A percentile compares a stretch with the other conserved stretches of the same genome.
Conservation (phyloP, 2,113 vertebrate genomes). For the Gallinago undulata region DNA sequence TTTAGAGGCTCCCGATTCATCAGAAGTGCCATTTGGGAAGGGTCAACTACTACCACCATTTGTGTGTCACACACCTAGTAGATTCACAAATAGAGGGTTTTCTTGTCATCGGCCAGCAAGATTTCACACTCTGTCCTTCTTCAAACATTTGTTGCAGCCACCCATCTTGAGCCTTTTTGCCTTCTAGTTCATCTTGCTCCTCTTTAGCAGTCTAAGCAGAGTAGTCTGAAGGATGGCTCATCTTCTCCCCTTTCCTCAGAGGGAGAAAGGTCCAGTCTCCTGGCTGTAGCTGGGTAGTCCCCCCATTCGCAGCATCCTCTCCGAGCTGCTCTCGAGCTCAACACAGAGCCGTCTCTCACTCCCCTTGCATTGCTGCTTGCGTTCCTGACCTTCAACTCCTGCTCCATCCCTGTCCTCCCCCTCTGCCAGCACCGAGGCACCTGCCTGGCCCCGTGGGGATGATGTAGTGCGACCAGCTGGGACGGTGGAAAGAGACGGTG, state of each 20-base stretch:
- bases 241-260: not conserved
- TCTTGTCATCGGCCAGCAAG: not conserved
- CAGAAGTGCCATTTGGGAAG: slow-evolving; percentile 11
- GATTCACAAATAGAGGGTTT: not conserved
- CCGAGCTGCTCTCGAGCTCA: accelerated
- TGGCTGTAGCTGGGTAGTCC: not conserved
- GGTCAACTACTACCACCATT: not conserved
- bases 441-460: not conserved
- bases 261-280: not conserved
- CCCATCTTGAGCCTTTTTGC: not conserved
- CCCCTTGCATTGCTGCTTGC: not conserved
- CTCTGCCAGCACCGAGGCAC: not conserved
- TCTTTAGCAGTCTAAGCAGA: not conserved
- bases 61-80: not conserved
- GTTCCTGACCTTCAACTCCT: slow-evolving; percentile 18
- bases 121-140: not conserved
- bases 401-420: not conserved
- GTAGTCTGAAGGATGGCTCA: not conserved
- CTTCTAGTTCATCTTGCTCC: not conserved
- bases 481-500: not conserved
- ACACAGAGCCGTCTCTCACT: accelerated
- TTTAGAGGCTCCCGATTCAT: slow-evolving; percentile 33
- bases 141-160: not conserved
- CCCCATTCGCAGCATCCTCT: not conserved
- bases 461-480: slow-evolving; percentile 43